Conservation (phyloP, 2,888 invertebrate genomes). For the Aspidiotus rigidus region DNA sequence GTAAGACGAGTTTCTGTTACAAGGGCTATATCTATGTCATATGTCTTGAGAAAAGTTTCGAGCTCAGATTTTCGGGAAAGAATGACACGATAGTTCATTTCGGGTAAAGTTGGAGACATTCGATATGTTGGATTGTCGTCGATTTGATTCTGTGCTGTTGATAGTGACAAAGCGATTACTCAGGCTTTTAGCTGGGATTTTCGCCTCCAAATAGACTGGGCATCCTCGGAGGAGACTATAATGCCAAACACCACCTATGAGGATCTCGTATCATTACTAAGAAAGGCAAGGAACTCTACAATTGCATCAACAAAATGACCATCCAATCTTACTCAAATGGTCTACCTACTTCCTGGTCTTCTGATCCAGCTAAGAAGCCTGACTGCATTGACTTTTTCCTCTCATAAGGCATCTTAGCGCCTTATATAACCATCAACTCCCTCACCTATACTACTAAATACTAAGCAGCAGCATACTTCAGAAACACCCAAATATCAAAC, state of each 20-base stretch:
- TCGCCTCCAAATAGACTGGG: neutral
- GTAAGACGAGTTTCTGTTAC: neutral
- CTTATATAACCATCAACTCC: neutral
- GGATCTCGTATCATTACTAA: neutral
- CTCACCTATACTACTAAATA: neutral
- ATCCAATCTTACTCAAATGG: neutral
- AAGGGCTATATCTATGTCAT: slow-evolving; percentile 1
- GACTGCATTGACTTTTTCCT: neutral
- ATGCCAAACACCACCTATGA: neutral
- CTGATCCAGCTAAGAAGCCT: neutral
- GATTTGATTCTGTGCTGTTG: too few relatives aligned
- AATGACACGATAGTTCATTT: neutral
- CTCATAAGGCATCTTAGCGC: neutral
- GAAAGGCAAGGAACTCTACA: neutral
- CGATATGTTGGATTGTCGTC: too few relatives aligned
- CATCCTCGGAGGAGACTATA: neutral
- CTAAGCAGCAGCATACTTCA: neutral
- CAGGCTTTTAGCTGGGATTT: too few relatives aligned
- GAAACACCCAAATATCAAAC: neutral
- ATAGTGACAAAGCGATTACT: too few relatives aligned
- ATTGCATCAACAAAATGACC: neutral
- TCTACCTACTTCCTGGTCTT: neutral
- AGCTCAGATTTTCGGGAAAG: neutral
- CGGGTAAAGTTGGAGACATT: too few relatives aligned
- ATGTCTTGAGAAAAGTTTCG: neutral